Evolutionary conservation across 2,888 invertebrate genomes (phyloP), one percentile per base, ranked within the genome.

Genomic region (Branchipolynoe longqiensis): DNA sequence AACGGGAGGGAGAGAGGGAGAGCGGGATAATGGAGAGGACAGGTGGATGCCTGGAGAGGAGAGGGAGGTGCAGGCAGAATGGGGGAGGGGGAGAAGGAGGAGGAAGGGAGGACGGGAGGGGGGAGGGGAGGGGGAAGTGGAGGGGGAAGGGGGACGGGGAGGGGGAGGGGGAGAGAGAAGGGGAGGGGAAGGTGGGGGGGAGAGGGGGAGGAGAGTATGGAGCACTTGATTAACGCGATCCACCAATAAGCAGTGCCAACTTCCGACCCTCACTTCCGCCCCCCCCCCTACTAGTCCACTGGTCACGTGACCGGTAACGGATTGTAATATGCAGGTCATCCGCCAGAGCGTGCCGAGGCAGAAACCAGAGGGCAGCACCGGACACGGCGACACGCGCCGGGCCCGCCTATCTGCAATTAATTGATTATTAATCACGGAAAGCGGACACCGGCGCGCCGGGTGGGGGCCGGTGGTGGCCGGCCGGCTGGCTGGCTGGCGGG

Each of bases 381-480:
- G 78, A 78, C 22, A 8, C 54, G 12, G 41, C 1, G 31, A 31
- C 78, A 78, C 78, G 78, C 28, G 78, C 78, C 28, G 31, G 28
- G 0, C 4, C 31, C 4, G 48, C 48, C 78, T 12, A 78, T 78
- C 78, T 78, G 48, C 78, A 78, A 48, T 78, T 78, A 78, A 78
- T 78, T 78, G 78, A 78, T 78, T 78, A 78, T 78, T 78, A 78
- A 78, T 78, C 48, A 78, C 41, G 28, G 78, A 31, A 28, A 78
- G 25, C 18, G 78, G 78, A 78, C 78, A 40, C 62, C 28, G 78
- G 48, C 73, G 73, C 38, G 8, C n/a, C 18, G 48, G 25, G 78
- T 18, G 22, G 1, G 48, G 36, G 18, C 36, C 36, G 36, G 36
- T 12, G 18, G n/a, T n/a, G n/a, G n/a, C 62, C 28, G 78, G 48